phyloP scores from a whole-genome alignment of 2,797 vertebrate species.

The Kryptolebias ocellatus region DNA sequence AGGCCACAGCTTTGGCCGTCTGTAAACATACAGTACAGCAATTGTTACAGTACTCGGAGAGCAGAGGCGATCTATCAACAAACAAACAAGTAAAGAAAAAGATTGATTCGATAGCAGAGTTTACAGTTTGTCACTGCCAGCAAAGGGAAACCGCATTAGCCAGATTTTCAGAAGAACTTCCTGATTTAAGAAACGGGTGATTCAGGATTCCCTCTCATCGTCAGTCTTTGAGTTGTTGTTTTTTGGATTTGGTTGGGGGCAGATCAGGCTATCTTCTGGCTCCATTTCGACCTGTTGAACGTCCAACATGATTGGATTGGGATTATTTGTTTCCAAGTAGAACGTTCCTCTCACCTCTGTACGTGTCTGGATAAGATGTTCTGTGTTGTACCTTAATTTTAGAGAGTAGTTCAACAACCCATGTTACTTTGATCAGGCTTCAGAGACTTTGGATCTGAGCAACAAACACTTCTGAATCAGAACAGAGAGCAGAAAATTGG shows the following conservation, averaged over 20 bases:
- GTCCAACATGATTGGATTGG: background rate
- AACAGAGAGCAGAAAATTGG: background rate
- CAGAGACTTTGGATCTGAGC: background rate
- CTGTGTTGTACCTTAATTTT: background rate
- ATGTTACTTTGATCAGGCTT: too few relatives aligned
- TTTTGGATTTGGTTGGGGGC: background rate
- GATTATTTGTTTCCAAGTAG: background rate
- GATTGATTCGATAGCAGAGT: too few relatives aligned
- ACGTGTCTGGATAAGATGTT: too few relatives aligned
- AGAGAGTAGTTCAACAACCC: background rate
- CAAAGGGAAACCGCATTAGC: too few relatives aligned
- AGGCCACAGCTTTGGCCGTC: slow-evolving; percentile 19
- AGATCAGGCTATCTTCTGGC: background rate
- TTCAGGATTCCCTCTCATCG: background rate
- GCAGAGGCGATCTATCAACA: slow-evolving; percentile 21
- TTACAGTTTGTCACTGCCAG: too few relatives aligned
- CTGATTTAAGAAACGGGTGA: too few relatives aligned
- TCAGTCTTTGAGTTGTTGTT: background rate
- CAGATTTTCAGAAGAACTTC: too few relatives aligned
- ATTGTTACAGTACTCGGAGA: slow-evolving; percentile 27
- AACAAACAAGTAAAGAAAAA: slow-evolving; percentile 13
- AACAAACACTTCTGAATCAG: background rate
- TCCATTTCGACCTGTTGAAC: background rate
- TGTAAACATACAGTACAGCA: slow-evolving; percentile 29
- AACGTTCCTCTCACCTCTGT: background rate